Base-by-base conservation (phyloP, 2,888 invertebrate species). In the Metopia argyrocephala region DNA sequence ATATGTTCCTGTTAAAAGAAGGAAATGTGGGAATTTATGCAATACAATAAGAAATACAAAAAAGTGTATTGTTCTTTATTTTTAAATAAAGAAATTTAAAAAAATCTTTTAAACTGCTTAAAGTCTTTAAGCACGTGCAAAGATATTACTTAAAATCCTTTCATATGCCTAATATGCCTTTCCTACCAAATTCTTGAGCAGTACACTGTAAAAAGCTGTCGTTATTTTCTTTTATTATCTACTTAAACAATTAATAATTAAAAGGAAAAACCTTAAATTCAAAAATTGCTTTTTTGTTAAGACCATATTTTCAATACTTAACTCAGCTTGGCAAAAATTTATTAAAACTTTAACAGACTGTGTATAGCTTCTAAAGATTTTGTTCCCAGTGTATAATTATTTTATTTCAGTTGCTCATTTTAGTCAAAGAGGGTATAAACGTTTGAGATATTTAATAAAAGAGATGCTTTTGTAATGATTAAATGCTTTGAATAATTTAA, bases 401-500 rank as follows among this genome's bases (percentile, higher is more conserved):
- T 18, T 48, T 15, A 18, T n/a, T 20, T 38, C 38, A 12, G 9
- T 38, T 12, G 38, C 15, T 38, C 38, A 38, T 9, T 38, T 38
- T 38, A 31, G 25, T 9, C 27, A 62, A 64, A 50, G 46, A 48
- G 56, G 31, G 18, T 54, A 38, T 31, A 56, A 56, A 31, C 54
- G 12, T 48, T 54, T 56, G 31, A 54, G 68, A 46, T 23, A 54
- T 76, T 75, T 62, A 56, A 56, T 69, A 48, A 62, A 62, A 69
- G n/a, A 54, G 54, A 2, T 28, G 54, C 61, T 62, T 52, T 68
- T 68, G 38, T 61, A 1, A 46, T 48, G 31, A 46, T 69, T 76
- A 56, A 76, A 76, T 76, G 23, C 48, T 62, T 23, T 56, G 64
- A 56, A 70, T 69, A 45, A n/a, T n/a, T n/a, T 64, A 66, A 57